Conservation (phyloP, 1,140 invertebrate species). For the Nebria ingens region DNA sequence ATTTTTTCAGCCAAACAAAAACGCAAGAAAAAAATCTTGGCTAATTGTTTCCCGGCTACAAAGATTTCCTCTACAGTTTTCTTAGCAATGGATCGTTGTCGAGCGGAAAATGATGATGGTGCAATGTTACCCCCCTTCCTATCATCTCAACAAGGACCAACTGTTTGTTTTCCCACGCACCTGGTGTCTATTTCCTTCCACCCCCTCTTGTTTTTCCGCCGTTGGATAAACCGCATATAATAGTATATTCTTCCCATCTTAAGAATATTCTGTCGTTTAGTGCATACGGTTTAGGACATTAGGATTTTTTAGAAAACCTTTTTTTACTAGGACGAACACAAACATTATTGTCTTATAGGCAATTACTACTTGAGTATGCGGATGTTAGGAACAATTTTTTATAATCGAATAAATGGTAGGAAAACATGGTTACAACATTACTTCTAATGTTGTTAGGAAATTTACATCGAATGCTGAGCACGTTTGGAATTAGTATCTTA, state of each 20-base stretch:
- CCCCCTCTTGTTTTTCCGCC: neutral
- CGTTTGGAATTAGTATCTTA: conserved; percentile 1
- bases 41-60: conserved; percentile 2
- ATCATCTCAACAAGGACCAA: neutral
- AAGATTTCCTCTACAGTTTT: neutral
- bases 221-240: too few relatives aligned
- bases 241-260: too few relatives aligned
- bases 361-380: too few relatives aligned
- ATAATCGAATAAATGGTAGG: too few relatives aligned
- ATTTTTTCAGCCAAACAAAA: conserved; percentile 1
- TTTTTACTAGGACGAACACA: too few relatives aligned
- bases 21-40: neutral
- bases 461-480: neutral
- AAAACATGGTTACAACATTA: too few relatives aligned
- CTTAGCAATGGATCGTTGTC: neutral
- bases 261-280: too few relatives aligned
- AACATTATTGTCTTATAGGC: too few relatives aligned
- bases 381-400: too few relatives aligned
- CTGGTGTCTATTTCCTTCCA: neutral
- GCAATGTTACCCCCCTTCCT: neutral
- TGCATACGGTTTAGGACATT: too few relatives aligned
- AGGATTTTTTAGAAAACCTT: too few relatives aligned
- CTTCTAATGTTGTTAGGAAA: neutral
- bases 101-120: conserved; percentile 3
- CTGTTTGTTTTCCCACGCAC: neutral